These are phyloP conservation scores for Sabatieria punctata DNA, from an alignment of 2,888 invertebrate genomes.

Conservation along the genomic window DNA sequence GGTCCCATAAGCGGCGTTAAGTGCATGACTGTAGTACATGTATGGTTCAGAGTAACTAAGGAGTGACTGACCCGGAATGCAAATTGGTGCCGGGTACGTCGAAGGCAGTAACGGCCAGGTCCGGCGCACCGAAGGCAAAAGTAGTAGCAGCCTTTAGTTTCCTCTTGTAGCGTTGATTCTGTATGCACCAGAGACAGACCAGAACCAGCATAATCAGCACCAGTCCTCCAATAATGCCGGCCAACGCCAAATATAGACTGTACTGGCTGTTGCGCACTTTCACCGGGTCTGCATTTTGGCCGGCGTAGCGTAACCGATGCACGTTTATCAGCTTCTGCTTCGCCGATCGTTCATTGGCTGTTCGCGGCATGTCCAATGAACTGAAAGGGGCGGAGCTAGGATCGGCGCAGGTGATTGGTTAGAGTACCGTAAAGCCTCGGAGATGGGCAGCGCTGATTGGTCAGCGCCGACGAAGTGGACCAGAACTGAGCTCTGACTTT, in stretches of 20 bases:
- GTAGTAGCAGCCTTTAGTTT: slow-evolving; percentile 82
- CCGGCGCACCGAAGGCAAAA: slow-evolving; percentile 54
- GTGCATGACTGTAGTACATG: too few species aligned
- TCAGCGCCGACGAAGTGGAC: slow-evolving; percentile 7
- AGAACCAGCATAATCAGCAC: slow-evolving; percentile 6
- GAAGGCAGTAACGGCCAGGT: background rate
- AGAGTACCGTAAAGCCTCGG: background rate
- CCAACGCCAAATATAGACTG: background rate
- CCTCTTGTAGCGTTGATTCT: slow-evolving; percentile 43
- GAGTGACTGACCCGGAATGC: too few species aligned
- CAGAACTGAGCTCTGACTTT: slow-evolving; percentile 3
- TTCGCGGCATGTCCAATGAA: slow-evolving; percentile 5
- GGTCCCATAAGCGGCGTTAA: too few species aligned
- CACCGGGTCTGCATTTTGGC: background rate
- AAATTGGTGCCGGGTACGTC: slow-evolving; percentile 3
- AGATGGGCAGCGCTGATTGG: background rate
- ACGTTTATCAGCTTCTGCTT: background rate
- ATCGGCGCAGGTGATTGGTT: too few species aligned
- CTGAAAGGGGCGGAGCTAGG: slow-evolving; percentile 6
- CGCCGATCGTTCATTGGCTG: slow-evolving; percentile 4
- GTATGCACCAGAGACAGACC: slow-evolving; percentile 8
- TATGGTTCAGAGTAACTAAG: too few species aligned
- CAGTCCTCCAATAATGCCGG: background rate
- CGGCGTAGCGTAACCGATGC: background rate
- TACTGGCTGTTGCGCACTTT: background rate